phyloP scores from a whole-genome alignment of 1,140 invertebrate genomes.

The Bombyx mandarina region DNA sequence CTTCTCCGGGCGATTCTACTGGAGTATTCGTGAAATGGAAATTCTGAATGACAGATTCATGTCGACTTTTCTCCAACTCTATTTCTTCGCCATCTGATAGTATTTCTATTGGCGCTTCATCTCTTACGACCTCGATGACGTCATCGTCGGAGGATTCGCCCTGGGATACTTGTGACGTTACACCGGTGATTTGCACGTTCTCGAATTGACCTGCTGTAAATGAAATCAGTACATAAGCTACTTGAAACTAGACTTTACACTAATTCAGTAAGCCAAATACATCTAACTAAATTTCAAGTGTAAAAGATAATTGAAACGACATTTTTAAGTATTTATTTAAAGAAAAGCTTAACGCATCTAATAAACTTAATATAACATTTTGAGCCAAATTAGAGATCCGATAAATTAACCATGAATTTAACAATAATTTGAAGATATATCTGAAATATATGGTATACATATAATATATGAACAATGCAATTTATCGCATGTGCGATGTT shows the following conservation, averaged over 20 bases:
- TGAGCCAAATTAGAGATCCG: too few relatives aligned
- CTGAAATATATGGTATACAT: too few relatives aligned
- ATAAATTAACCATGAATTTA: too few relatives aligned
- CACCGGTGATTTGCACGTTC: slow-evolving; percentile 22
- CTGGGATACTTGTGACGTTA: slow-evolving; percentile 19
- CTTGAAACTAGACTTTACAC: background rate
- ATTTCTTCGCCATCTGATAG: slow-evolving; percentile 56
- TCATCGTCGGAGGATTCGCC: slow-evolving; percentile 56
- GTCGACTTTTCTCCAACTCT: slow-evolving; percentile 26
- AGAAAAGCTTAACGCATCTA: too few relatives aligned
- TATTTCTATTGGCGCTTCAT: slow-evolving; percentile 62
- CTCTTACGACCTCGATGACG: slow-evolving; percentile 60
- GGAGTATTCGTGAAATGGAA: slow-evolving; percentile 18
- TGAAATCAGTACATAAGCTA: slow-evolving; percentile 4
- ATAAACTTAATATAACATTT: too few relatives aligned
- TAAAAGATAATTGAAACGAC: too few relatives aligned
- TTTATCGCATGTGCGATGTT: too few relatives aligned
- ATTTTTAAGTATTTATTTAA: too few relatives aligned
- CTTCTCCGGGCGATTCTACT: background rate
- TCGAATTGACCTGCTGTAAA: slow-evolving; percentile 7
- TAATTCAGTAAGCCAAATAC: background rate
- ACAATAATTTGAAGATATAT: too few relatives aligned
- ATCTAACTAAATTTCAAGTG: too few relatives aligned
- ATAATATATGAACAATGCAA: too few relatives aligned
- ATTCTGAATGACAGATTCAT: slow-evolving; percentile 12